Percentiles rank a stretch among this genome's conserved stretches.
phyloP scores from a whole-genome alignment of 2,797 vertebrate genomes.

The Spea hammondii region DNA sequence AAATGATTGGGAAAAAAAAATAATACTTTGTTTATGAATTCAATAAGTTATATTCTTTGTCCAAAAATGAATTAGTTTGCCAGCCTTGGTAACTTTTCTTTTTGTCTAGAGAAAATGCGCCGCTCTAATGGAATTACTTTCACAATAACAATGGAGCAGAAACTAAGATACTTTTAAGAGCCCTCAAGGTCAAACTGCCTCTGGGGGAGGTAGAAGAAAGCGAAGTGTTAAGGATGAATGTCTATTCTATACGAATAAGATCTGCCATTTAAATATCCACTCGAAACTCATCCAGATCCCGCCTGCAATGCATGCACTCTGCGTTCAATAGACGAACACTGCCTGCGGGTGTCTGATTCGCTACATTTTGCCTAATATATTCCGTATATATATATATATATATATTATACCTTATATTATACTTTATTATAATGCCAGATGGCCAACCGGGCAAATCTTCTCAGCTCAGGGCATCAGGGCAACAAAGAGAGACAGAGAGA shows the following conservation, averaged over 20 bases:
- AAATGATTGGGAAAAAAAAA: too few relatives aligned
- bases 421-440: too few relatives aligned
- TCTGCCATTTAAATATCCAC: constrained; percentile 35
- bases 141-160: constrained; percentile 76
- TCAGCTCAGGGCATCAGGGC: too few relatives aligned
- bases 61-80: background rate
- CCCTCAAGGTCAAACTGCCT: constrained; percentile 63
- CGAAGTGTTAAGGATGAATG: constrained; percentile 36
- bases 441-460: too few relatives aligned
- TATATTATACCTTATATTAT: too few relatives aligned
- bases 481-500: too few relatives aligned
- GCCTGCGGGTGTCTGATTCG: too few relatives aligned
- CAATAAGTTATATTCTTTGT: too few relatives aligned
- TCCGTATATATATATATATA: too few relatives aligned
- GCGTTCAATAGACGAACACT: background rate
- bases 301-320: constrained; percentile 15
- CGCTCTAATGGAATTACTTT: constrained; percentile 80
- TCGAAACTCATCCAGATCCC: constrained; percentile 19
- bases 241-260: constrained; percentile 33
- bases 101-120: constrained; percentile 73
- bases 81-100: constrained; percentile 47
- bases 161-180: constrained; percentile 64
- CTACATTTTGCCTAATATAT: too few relatives aligned
- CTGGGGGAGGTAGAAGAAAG: constrained; percentile 43
- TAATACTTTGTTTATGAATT: too few relatives aligned